These are phyloP conservation scores for Anthoscopus minutus DNA, from an alignment of 2,113 vertebrate genomes.

Conservation along the genomic window DNA sequence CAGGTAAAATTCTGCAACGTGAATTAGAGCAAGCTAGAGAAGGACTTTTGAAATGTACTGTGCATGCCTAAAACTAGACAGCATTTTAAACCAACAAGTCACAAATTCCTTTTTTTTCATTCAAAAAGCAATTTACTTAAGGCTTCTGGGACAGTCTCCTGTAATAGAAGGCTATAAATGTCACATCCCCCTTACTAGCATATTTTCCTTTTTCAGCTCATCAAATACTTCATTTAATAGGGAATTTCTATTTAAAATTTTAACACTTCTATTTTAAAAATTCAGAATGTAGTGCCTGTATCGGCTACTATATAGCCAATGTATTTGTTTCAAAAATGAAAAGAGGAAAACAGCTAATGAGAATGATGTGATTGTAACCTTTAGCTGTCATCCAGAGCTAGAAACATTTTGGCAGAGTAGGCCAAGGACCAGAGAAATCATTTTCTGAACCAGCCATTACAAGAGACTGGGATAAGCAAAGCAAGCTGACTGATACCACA, in stretches of 20 bases:
- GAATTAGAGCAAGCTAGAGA: slow-evolving; percentile 39
- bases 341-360: slow-evolving; percentile 6
- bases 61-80: background rate
- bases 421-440: slow-evolving; percentile 14
- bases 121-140: background rate
- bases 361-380: background rate
- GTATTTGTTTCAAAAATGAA: background rate
- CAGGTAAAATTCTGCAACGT: slow-evolving; percentile 31
- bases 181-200: background rate
- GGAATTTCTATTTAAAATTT: background rate
- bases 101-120: background rate
- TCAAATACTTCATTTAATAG: background rate
- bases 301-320: background rate
- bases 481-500: slow-evolving; percentile 68
- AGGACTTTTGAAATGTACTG: background rate
- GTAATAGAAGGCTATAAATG: background rate
- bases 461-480: slow-evolving; percentile 64
- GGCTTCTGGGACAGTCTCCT: background rate
- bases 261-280: too few relatives aligned
- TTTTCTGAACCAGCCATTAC: slow-evolving; percentile 23
- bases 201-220: background rate
- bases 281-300: background rate
- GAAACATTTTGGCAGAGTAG: slow-evolving; percentile 12
- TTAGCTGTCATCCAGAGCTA: background rate
- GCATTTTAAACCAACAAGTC: background rate